Evolutionary conservation across 2,113 vertebrate genomes (phyloP).

Genomic region (Fregata magnificens): DNA sequence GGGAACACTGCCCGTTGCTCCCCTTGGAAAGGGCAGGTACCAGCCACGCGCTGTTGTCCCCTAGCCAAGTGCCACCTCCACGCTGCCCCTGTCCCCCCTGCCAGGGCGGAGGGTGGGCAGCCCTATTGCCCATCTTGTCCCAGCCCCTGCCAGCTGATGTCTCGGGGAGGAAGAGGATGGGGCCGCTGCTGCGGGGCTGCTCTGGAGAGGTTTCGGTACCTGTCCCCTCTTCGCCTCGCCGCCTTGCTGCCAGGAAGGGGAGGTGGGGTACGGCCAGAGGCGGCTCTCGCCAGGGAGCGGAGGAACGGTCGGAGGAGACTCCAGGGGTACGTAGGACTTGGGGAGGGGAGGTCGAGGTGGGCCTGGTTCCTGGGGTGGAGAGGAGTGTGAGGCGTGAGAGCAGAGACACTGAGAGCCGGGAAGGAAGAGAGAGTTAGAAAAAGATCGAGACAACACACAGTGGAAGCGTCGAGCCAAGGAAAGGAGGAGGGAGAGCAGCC

Average conservation of each 20-base stretch:
- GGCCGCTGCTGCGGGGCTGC: not conserved
- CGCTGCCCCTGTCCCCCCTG: not conserved
- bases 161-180: not conserved
- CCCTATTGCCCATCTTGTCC: not conserved
- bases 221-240: slow-evolving; percentile 83
- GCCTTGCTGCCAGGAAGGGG: slow-evolving; percentile 80
- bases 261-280: slow-evolving; percentile 84
- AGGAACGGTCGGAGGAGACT: slow-evolving; percentile 82
- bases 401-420: slow-evolving; percentile 62
- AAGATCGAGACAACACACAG: not conserved
- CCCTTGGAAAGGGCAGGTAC: not conserved
- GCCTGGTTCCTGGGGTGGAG: slow-evolving; percentile 86
- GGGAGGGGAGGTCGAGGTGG: slow-evolving; percentile 96
- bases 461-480: not conserved
- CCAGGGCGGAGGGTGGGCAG: not conserved
- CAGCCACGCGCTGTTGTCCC: not conserved
- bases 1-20: not conserved
- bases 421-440: slow-evolving; percentile 72
- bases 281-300: slow-evolving; percentile 86
- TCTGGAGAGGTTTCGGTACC: slow-evolving; percentile 63
- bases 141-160: not conserved
- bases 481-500: not conserved
- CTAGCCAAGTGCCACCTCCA: not conserved
- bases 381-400: slow-evolving; percentile 65
- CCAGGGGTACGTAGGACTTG: slow-evolving; percentile 93